These are phyloP conservation scores for Alligator sinensis DNA, from an alignment of 2,113 vertebrate species.

Conservation along the genomic window DNA sequence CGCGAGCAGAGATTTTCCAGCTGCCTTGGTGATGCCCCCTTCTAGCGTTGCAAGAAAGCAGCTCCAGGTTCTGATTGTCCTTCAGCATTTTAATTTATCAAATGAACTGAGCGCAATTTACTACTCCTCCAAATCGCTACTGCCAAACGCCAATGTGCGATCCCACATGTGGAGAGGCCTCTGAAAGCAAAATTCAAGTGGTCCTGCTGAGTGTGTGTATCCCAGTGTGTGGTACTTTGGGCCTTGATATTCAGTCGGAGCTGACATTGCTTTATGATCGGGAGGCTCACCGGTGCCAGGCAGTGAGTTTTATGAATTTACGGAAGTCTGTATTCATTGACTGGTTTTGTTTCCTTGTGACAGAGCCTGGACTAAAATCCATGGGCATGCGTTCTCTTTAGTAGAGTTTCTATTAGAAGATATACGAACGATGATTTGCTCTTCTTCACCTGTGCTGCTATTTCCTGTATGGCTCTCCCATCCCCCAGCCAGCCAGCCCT, in stretches of 20 bases:
- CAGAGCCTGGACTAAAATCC: background rate
- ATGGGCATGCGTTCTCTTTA: background rate
- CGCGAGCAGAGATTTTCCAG: background rate
- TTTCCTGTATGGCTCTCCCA: background rate
- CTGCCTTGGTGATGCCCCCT: background rate
- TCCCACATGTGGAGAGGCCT: background rate
- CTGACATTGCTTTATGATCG: background rate
- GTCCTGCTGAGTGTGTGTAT: rapidly evolving
- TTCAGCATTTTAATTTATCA: background rate
- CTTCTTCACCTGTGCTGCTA: background rate
- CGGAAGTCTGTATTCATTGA: rapidly evolving
- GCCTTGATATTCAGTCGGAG: background rate
- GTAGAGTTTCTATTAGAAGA: background rate
- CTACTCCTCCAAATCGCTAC: background rate
- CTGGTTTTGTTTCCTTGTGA: background rate
- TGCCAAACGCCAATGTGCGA: background rate
- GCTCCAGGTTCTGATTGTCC: background rate
- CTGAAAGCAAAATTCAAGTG: background rate
- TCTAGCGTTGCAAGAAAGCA: background rate
- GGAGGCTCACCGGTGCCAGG: background rate
- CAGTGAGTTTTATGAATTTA: constrained; percentile 26
- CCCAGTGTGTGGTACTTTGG: background rate
- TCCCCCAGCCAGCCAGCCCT: constrained; percentile 12
- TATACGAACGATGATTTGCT: background rate
- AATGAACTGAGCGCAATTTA: background rate